A percentile compares a stretch with the other conserved stretches of the same genome.
These are phyloP conservation scores for Anolis carolinensis DNA, from an alignment of 2,113 vertebrate species.

Conservation along the genomic window DNA sequence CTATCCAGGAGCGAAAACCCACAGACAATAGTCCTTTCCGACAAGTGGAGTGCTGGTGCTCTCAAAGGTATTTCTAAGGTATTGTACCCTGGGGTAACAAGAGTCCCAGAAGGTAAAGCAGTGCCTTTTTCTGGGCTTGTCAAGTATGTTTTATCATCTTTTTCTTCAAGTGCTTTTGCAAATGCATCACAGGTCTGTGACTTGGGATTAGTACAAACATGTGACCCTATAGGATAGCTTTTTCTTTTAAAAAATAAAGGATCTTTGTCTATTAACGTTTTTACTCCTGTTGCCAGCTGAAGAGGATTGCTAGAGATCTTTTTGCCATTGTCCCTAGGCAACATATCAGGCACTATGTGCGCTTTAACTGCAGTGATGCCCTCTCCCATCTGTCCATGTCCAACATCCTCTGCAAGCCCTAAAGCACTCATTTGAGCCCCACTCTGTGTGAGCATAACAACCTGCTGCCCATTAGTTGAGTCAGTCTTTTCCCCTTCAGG, in stretches of 20 bases:
- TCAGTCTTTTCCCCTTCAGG: not conserved
- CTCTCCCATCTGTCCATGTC: not conserved
- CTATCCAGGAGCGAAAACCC: not conserved
- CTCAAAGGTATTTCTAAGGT: fast-evolving
- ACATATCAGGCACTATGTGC: fast-evolving
- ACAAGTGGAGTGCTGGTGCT: not conserved
- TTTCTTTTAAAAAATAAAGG: not conserved
- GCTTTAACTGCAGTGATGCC: fast-evolving
- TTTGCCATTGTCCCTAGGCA: not conserved
- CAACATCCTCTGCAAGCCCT: fast-evolving
- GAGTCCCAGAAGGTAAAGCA: fast-evolving
- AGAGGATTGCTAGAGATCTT: fast-evolving
- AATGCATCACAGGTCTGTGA: constrained; percentile 15
- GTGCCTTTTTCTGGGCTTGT: not conserved
- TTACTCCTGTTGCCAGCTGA: not conserved
- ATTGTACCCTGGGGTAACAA: fast-evolving
- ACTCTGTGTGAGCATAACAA: fast-evolving
- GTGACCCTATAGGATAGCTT: not conserved
- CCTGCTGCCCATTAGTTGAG: fast-evolving
- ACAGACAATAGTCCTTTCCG: not conserved
- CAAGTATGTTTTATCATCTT: not conserved
- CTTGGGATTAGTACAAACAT: not conserved
- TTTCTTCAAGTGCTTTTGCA: not conserved
- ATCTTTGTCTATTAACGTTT: fast-evolving
- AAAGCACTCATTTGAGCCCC: fast-evolving